phyloP scores from a whole-genome alignment of 2,888 invertebrate species.

The Noctua janthina region DNA sequence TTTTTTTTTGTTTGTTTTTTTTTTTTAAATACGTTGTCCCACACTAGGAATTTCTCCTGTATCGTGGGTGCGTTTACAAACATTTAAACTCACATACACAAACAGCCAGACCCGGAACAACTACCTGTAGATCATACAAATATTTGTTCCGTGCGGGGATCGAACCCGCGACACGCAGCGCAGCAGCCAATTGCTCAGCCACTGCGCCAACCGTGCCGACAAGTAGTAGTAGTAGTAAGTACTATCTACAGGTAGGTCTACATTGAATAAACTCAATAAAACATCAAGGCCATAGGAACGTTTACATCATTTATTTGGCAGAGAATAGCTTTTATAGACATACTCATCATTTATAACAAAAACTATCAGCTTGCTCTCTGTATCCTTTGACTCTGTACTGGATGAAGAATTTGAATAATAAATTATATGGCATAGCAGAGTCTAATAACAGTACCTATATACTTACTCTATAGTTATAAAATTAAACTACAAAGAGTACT shows the following conservation, averaged over 20 bases:
- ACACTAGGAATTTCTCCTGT: no score
- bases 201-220: no score
- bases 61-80: no score
- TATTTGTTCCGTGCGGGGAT: no score
- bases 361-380: not conserved
- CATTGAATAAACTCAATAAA: not conserved
- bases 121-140: no score
- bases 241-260: not conserved
- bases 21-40: no score
- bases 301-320: not conserved
- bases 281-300: not conserved
- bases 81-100: no score
- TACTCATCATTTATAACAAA: not conserved
- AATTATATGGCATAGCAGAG: slow-evolving; percentile 4
- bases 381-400: slow-evolving; percentile 22
- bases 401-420: slow-evolving; percentile 35
- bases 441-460: not conserved
- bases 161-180: no score
- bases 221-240: not conserved
- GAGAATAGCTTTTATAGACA: not conserved
- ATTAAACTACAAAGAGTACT: slow-evolving; percentile 7
- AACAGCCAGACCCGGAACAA: no score
- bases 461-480: not conserved
- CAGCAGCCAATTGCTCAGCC: no score
- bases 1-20: no score